These are phyloP conservation scores for Bursaphelenchus okinawaensis DNA, from an alignment of 2,888 invertebrate species.

Conservation along the genomic window DNA sequence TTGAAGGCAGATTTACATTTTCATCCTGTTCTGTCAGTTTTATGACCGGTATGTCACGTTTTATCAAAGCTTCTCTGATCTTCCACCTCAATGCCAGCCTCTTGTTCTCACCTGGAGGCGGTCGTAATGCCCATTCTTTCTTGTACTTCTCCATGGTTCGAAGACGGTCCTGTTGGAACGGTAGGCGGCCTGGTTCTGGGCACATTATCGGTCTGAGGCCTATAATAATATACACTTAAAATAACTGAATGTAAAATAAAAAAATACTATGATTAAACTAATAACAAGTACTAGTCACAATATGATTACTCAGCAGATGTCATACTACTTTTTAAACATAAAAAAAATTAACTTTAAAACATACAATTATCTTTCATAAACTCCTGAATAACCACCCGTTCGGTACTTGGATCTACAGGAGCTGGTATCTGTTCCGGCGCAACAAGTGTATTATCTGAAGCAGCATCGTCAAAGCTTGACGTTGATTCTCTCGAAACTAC, in stretches of 20 bases:
- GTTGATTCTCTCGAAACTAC: no score
- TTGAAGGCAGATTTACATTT: neutral
- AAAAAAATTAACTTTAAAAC: neutral
- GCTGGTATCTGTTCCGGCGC: neutral
- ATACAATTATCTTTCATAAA: neutral
- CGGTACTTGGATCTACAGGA: neutral
- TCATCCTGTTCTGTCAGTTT: neutral
- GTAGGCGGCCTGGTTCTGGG: slow-evolving; percentile 39
- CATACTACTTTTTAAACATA: no score
- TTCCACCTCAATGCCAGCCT: slow-evolving; percentile 49
- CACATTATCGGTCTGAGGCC: slow-evolving; percentile 21
- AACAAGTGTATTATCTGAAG: no score
- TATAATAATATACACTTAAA: no score
- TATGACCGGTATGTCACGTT: slow-evolving; percentile 8
- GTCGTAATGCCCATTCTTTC: slow-evolving; percentile 46
- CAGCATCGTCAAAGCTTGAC: no score
- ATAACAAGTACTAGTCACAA: no score
- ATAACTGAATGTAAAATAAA: no score
- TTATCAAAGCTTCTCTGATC: slow-evolving; percentile 47
- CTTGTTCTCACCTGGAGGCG: slow-evolving; percentile 46
- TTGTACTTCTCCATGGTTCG: slow-evolving; percentile 40
- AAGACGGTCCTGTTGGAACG: slow-evolving; percentile 49
- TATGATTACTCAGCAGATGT: no score
- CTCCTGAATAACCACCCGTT: neutral
- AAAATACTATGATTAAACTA: no score